Evolutionary conservation across 37 sponge, comb jelly and placozoan species (phyloP).

Genomic region (Crambe crambe): DNA sequence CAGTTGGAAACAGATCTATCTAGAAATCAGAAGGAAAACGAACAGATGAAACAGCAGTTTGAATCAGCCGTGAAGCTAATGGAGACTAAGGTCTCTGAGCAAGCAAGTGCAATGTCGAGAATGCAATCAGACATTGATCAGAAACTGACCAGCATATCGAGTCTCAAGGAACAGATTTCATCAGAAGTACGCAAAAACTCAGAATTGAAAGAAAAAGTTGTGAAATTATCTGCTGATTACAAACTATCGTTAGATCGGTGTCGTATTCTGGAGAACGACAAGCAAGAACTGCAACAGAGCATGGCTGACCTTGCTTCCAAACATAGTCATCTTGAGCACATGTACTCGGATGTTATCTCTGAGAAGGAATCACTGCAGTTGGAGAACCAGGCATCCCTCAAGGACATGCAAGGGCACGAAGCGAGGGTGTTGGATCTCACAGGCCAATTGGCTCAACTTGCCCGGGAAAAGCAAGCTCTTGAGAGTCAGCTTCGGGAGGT

Average conservation of each 20-base stretch:
- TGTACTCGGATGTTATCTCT: not conserved
- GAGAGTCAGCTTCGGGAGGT: conserved; percentile 33
- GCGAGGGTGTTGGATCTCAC: conserved; percentile 35
- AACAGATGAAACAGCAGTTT: conserved; percentile 65
- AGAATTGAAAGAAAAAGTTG: conserved; percentile 30
- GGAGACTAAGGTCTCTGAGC: conserved; percentile 31
- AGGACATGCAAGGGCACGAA: conserved; percentile 38
- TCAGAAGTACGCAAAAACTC: conserved; percentile 11
- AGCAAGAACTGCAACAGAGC: conserved; percentile 4
- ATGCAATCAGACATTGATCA: not conserved
- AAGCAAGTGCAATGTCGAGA: not conserved
- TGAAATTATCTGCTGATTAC: conserved; percentile 33
- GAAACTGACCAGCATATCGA: conserved; percentile 11
- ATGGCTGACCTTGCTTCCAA: not conserved
- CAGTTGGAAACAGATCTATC: conserved; percentile 37
- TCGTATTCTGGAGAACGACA: conserved; percentile 41
- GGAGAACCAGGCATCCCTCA: conserved; percentile 23
- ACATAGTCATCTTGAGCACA: conserved; percentile 4
- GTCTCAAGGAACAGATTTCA: conserved; percentile 32
- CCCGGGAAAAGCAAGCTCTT: conserved; percentile 45
- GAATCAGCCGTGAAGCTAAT: conserved; percentile 56
- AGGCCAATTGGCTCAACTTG: conserved; percentile 27
- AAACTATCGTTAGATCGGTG: conserved; percentile 23
- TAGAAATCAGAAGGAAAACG: conserved; percentile 26
- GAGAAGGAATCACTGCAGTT: conserved; percentile 28